Percentiles rank a stretch among this genome's conserved stretches.
These are phyloP conservation scores for Calcarius lapponicus DNA, from an alignment of 2,797 vertebrate species.

Conservation along the genomic window DNA sequence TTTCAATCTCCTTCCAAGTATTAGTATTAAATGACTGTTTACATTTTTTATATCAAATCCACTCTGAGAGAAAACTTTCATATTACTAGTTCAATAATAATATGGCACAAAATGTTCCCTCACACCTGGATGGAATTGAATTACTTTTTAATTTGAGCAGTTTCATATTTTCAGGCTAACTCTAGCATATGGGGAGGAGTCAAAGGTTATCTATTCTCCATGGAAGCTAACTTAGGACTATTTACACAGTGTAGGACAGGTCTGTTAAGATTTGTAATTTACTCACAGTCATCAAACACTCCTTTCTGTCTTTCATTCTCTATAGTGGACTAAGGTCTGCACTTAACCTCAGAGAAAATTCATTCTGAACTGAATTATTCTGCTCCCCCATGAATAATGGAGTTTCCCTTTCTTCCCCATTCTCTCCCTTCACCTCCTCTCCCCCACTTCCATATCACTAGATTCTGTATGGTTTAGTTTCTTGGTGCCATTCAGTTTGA, in stretches of 20 bases:
- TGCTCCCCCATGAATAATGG: neutral
- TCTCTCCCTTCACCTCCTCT: neutral
- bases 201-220: neutral
- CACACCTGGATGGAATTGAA: neutral
- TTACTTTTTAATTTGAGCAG: neutral
- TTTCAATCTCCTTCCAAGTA: neutral
- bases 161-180: neutral
- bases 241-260: neutral
- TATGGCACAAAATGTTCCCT: neutral
- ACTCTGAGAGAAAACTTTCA: neutral
- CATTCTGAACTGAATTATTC: neutral
- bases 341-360: neutral
- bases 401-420: neutral
- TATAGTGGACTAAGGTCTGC: neutral
- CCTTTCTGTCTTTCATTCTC: neutral
- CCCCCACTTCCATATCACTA: neutral
- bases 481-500: neutral
- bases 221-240: neutral
- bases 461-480: neutral
- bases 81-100: neutral
- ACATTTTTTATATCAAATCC: neutral
- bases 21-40: constrained; percentile 1
- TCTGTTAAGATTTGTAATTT: constrained; percentile 5
- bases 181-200: neutral
- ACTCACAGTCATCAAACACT: neutral